Evolutionary conservation across 2,797 vertebrate genomes (phyloP).

Genomic region (Kryptolebias ocellatus): DNA sequence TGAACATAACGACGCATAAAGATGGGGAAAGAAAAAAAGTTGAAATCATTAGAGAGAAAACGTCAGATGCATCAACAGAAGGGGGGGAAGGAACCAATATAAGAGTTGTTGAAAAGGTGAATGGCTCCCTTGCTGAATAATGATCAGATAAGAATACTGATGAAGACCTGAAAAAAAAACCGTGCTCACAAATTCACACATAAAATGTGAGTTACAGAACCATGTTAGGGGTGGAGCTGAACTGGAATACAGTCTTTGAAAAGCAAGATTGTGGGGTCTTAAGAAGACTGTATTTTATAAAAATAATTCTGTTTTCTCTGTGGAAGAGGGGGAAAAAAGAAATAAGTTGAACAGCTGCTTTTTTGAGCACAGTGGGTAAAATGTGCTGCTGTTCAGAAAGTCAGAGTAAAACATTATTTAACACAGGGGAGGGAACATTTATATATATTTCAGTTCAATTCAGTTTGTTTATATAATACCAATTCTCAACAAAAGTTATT

Average conservation of each 20-base stretch:
- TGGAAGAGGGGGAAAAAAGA: too few relatives aligned
- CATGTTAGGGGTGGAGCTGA: neutral
- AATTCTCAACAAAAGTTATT: too few relatives aligned
- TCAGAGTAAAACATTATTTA: too few relatives aligned
- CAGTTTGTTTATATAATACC: too few relatives aligned
- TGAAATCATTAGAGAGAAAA: slow-evolving; percentile 11
- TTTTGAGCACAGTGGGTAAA: too few relatives aligned
- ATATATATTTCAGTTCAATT: too few relatives aligned
- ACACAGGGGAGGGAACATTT: too few relatives aligned
- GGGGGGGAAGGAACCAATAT: neutral
- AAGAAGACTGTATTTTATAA: neutral
- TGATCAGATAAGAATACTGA: slow-evolving; percentile 31
- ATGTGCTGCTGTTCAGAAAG: too few relatives aligned
- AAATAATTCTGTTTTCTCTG: neutral
- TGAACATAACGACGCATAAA: neutral
- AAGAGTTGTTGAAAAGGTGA: slow-evolving; percentile 24
- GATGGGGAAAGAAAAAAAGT: slow-evolving; percentile 11
- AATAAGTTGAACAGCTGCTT: too few relatives aligned
- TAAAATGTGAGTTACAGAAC: neutral
- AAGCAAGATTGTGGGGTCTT: too few relatives aligned
- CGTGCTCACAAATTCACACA: neutral
- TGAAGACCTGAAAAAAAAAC: slow-evolving; percentile 15
- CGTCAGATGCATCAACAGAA: slow-evolving; percentile 3
- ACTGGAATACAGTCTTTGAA: neutral
- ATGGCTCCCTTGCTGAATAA: slow-evolving; percentile 28